A percentile compares a stretch with the other conserved stretches of the same genome.
phyloP scores from a whole-genome alignment of 2,888 invertebrate species.

The Fragum whitleyi region DNA sequence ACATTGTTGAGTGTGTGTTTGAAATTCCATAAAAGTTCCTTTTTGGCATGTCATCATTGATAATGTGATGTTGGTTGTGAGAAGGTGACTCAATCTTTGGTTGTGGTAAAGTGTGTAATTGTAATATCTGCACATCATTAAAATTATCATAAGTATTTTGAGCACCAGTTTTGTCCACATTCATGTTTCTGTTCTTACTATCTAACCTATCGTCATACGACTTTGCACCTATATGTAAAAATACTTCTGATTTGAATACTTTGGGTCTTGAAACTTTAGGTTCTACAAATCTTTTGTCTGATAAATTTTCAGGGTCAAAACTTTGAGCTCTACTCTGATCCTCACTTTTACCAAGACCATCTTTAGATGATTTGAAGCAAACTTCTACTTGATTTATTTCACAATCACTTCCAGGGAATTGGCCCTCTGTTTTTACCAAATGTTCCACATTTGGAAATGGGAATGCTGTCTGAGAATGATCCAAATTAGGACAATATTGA shows the following conservation, averaged over 20 bases:
- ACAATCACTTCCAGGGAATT: no score
- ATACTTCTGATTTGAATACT: not conserved
- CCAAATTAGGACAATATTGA: no score
- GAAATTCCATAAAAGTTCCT: not conserved
- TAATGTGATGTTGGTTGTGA: not conserved
- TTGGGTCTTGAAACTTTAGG: not conserved
- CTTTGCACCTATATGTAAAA: not conserved
- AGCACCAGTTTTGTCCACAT: not conserved
- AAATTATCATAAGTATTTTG: not conserved
- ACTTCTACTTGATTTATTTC: no score
- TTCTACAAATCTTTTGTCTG: no score
- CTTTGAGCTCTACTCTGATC: no score
- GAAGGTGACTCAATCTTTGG: not conserved
- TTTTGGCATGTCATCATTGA: not conserved
- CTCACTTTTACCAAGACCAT: no score
- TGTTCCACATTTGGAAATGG: no score
- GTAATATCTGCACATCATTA: not conserved
- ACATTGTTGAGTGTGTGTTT: not conserved
- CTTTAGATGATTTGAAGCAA: no score
- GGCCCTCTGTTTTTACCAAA: no score
- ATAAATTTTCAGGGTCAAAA: no score
- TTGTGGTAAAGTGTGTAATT: not conserved
- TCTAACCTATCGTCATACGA: not conserved
- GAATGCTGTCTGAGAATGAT: no score
- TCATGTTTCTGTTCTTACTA: not conserved